Evolutionary conservation across 2,888 invertebrate species (phyloP).

Genomic region (Rotaria magnacalcarata): DNA sequence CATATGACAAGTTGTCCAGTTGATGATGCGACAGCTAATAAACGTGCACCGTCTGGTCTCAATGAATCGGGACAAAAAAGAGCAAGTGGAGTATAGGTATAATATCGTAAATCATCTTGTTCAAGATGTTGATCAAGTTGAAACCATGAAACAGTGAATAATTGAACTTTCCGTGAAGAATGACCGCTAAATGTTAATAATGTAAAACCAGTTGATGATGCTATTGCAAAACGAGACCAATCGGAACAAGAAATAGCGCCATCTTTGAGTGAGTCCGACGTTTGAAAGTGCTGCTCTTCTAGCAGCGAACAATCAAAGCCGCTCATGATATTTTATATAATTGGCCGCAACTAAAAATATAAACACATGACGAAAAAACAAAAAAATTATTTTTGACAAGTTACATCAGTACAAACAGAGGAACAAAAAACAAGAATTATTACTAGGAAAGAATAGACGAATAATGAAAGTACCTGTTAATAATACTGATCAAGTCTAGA

Average conservation of each 20-base stretch:
- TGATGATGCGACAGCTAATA: conserved; percentile 35
- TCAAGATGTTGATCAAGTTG: conserved; percentile 37
- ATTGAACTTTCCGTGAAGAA: conserved; percentile 32
- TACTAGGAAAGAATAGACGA: not conserved
- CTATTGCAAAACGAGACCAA: conserved; percentile 34
- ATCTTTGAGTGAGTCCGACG: conserved; percentile 34
- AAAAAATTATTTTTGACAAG: not conserved
- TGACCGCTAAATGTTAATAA: conserved; percentile 35
- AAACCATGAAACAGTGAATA: conserved; percentile 37
- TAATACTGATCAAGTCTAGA: not conserved
- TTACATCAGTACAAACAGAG: not conserved
- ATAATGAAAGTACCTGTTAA: not conserved
- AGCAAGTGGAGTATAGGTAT: conserved; percentile 15
- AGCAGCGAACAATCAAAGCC: conserved; percentile 35
- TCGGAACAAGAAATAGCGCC: conserved; percentile 33
- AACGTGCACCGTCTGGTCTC: conserved; percentile 19
- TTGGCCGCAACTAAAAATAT: not conserved
- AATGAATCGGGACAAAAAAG: conserved; percentile 35
- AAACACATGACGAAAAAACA: not conserved
- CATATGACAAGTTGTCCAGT: conserved; percentile 34
- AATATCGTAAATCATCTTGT: conserved; percentile 30
- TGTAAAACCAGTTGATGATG: conserved; percentile 35
- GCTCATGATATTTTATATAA: not conserved
- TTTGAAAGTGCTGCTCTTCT: conserved; percentile 37
- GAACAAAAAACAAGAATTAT: not conserved